Evolutionary conservation across 1,140 invertebrate genomes (phyloP), one percentile per base, ranked within the genome.

Genomic region (roundworm (Caenorhabditis elegans)): DNA sequence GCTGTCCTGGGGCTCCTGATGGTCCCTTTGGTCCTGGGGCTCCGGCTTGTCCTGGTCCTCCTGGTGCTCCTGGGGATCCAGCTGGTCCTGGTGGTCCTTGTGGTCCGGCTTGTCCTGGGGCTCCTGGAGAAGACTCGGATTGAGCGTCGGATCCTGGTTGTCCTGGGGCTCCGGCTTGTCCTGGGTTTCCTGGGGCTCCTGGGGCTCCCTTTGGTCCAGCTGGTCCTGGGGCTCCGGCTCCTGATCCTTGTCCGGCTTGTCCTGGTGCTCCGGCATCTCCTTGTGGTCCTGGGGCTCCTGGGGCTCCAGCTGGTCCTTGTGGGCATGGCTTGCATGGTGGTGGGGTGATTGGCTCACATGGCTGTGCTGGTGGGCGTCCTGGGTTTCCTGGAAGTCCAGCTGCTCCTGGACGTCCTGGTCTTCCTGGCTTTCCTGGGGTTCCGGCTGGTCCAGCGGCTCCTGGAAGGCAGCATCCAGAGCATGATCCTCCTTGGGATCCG

Each of bases 11-110:
- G 1, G 46, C 28, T 80, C 83, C 83, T n/a, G 80, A 48, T 31
- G 82, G 36, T 49, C 83, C 83, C 36, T 75, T 78, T 36, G 51
- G 77, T 60, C 83, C 81, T 43, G 80, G 47, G 82, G 82, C 19
- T 47, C 70, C 55, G 28, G 83, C 76, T 47, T 75, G 49, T 24
- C 78, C 78, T 43, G 49, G 47, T 79, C 78, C 78, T 51, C 78
- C 49, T 60, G 49, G 60, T 31, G 60, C 60, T 70, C 60, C 60
- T 70, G 60, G 60, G 11, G 34, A 36, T 70, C 60, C 60, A 19
- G 60, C 60, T 70, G 60, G 78, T 79, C 78, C 78, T 46, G 49
- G 49, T 46, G 78, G 49, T 49, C 83, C 80, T 39, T 82, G 82
- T 51, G 49, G 75, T 47, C 83, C 81, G 39, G 81, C 46, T 78